Conservation (phyloP, 2,888 invertebrate genomes). For the Cerceris ruficornis region DNA sequence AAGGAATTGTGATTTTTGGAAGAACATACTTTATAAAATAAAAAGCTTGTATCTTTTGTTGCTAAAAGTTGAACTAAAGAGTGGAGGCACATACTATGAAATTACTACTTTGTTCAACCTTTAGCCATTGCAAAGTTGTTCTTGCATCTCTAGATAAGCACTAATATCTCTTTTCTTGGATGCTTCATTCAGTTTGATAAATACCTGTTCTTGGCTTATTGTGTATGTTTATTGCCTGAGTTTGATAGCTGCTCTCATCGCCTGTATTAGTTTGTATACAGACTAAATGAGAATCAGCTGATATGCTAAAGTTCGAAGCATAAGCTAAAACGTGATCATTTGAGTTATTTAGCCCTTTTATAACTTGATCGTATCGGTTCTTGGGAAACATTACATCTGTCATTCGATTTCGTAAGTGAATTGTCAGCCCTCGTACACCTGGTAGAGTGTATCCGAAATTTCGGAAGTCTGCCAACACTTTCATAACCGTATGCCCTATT, state of each 20-base stretch:
- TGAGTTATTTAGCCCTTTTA: slow-evolving; percentile 90
- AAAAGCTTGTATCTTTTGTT: too few relatives aligned
- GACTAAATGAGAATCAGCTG: slow-evolving; percentile 93
- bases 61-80: too few relatives aligned
- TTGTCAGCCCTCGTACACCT: slow-evolving; percentile 88
- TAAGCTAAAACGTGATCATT: slow-evolving; percentile 93
- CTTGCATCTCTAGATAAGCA: too few relatives aligned
- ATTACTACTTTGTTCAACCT: too few relatives aligned
- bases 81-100: too few relatives aligned
- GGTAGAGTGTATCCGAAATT: slow-evolving; percentile 92
- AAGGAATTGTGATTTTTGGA: too few relatives aligned
- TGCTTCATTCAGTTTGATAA: background rate
- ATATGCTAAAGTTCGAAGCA: slow-evolving; percentile 89
- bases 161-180: background rate
- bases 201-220: slow-evolving; percentile 90
- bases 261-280: slow-evolving; percentile 89
- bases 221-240: slow-evolving; percentile 93
- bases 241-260: slow-evolving; percentile 90
- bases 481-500: slow-evolving; percentile 94
- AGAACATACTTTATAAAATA: too few relatives aligned
- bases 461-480: slow-evolving; percentile 92
- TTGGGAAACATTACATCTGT: slow-evolving; percentile 90
- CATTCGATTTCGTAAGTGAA: slow-evolving; percentile 92
- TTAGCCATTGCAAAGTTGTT: background rate
- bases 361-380: slow-evolving; percentile 88